A percentile compares a stretch with the other conserved stretches of the same genome.
These are phyloP conservation scores for Dendrocincla tyrannina DNA, from an alignment of 2,797 vertebrate genomes.

Conservation along the genomic window DNA sequence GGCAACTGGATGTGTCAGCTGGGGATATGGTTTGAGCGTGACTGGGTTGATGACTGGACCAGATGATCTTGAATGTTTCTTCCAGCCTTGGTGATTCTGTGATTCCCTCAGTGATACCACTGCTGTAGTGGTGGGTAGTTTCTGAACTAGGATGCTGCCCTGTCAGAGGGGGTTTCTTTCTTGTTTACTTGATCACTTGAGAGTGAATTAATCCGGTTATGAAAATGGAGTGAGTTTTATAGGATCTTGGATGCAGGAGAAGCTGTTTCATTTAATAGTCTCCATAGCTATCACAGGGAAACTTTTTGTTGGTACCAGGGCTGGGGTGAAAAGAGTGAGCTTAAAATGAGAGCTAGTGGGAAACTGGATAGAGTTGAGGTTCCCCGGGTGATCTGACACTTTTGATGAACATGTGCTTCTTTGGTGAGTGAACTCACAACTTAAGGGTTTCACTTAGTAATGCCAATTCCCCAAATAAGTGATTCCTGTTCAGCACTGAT, in stretches of 20 bases:
- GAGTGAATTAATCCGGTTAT: neutral
- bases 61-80: neutral
- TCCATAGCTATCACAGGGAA: neutral
- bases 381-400: neutral
- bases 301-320: neutral
- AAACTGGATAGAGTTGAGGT: neutral
- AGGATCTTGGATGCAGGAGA: neutral
- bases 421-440: neutral
- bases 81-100: neutral
- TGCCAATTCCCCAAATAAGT: fast-evolving
- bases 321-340: neutral
- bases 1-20: neutral
- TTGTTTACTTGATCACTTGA: neutral
- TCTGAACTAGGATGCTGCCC: neutral
- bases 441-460: neutral
- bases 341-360: neutral
- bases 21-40: neutral
- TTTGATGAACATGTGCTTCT: neutral
- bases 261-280: neutral
- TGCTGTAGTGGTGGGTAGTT: neutral
- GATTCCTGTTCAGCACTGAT: neutral
- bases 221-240: neutral
- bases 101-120: neutral
- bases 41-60: neutral
- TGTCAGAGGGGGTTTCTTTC: neutral